phyloP scores from a whole-genome alignment of 2,797 vertebrate genomes.

The Rhadinocentrus ornatus region DNA sequence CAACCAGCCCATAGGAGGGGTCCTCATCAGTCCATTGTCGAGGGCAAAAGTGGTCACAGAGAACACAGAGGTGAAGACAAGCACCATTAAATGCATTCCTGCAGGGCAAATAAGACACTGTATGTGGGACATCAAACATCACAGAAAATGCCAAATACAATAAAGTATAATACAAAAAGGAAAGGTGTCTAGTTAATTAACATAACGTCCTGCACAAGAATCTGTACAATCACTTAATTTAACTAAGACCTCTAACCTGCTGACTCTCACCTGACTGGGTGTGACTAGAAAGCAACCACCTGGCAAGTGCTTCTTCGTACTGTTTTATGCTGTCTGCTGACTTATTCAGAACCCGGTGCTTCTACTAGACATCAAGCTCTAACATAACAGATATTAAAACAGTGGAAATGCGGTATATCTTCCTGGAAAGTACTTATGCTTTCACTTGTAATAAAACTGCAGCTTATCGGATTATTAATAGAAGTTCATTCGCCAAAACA shows the following conservation, averaged over 20 bases:
- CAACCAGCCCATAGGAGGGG: constrained; percentile 96
- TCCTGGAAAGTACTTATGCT: not conserved
- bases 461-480: not conserved
- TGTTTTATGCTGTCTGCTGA: constrained; percentile 49
- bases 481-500: not conserved
- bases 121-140: not conserved
- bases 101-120: not conserved
- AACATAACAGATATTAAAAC: not conserved
- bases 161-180: not conserved
- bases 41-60: constrained; percentile 69
- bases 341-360: rapidly evolving
- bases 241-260: not conserved
- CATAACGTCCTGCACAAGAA: not conserved
- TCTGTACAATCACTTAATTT: not conserved
- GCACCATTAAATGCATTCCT: constrained; percentile 60
- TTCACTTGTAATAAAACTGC: not conserved
- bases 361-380: not conserved
- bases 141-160: no score
- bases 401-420: not conserved
- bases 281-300: constrained; percentile 36
- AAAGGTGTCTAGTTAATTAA: not conserved
- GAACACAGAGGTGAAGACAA: constrained; percentile 57
- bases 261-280: constrained; percentile 39
- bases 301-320: constrained; percentile 1
- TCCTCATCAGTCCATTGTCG: constrained; percentile 91